Evolutionary conservation across 2,797 vertebrate species (phyloP), one percentile per base, ranked within the genome.

Genomic region (Pempheris klunzingeri): DNA sequence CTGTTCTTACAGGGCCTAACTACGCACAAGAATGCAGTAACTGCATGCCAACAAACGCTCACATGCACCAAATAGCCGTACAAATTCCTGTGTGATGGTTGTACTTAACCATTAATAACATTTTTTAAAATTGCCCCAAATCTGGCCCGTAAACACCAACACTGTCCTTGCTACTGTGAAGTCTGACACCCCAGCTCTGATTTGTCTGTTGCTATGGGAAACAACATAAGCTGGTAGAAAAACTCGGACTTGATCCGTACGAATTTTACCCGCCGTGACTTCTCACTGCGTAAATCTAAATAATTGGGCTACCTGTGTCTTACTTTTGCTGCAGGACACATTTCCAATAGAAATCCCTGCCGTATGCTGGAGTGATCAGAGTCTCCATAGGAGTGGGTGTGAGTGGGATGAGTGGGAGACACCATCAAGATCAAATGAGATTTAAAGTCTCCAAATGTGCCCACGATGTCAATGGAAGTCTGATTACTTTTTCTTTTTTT

Each of bases 341-440:
- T 60, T 64, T 69, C 30, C 22, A 34, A 20, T 20, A 47, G 43
- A 68, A 68, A 54, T 20, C 43, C 2, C 6, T 47, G 60, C 7
- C 74, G n/a, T 17, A 7, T 38, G 15, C 4, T 3, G 58, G 72
- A 26, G 24, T 28, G 57, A 79, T 50, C 39, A 24, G 34, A 58
- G 32, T 63, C 59, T 68, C 38, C 20, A 49, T 7, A 32, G 61
- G 41, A 39, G 71, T 83, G 53, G 74, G 82, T 26, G 72, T 63
- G 77, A 66, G 80, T 80, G 61, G 74, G 82, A 63, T 38, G 72
- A 12, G 43, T 68, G 73, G 82, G 76, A 80, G 71, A 49, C 28
- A 67, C 54, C 28, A 32, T 11, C n/a, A 52, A 39, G 20, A 53
- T 58, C 15, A 47, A 47, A 59, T 58, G 38, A 61, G 54, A 69